Conservation (phyloP, 2,888 invertebrate species). For the Coecobrya sp. region DNA sequence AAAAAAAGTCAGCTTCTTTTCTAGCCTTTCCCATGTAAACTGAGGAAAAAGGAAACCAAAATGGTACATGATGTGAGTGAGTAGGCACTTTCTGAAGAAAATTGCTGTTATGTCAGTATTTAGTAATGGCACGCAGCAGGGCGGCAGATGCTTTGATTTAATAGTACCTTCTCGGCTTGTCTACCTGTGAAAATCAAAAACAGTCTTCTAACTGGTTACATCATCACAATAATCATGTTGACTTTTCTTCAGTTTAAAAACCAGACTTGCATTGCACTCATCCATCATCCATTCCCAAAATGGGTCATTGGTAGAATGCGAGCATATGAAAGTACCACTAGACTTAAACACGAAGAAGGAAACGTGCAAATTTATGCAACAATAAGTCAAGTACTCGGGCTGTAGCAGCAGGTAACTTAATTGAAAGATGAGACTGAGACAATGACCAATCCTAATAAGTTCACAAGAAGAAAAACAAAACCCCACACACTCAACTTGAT, state of each 20-base stretch:
- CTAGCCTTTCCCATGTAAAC: neutral
- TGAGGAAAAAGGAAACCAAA: neutral
- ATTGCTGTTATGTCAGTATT: neutral
- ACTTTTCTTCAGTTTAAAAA: neutral
- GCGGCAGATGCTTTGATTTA: neutral
- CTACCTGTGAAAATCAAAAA: conserved; percentile 5
- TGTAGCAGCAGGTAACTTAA: too few relatives aligned
- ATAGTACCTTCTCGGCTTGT: neutral
- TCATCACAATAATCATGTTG: too few relatives aligned
- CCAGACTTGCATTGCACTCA: neutral
- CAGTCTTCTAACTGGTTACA: neutral
- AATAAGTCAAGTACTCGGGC: too few relatives aligned
- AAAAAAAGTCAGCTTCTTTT: neutral
- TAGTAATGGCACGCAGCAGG: neutral
- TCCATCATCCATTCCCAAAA: neutral
- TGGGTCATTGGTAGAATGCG: conserved; percentile 9
- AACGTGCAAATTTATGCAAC: too few relatives aligned
- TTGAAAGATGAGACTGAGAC: too few relatives aligned
- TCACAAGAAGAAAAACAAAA: too few relatives aligned
- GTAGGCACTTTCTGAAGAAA: neutral
- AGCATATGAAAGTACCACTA: too few relatives aligned
- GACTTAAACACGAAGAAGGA: too few relatives aligned
- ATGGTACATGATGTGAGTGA: neutral
- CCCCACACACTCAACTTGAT: too few relatives aligned
- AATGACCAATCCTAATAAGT: too few relatives aligned